Evolutionary conservation across 2,797 vertebrate species (phyloP), one percentile per base, ranked within the genome.

Genomic region (Sebastes cheni): DNA sequence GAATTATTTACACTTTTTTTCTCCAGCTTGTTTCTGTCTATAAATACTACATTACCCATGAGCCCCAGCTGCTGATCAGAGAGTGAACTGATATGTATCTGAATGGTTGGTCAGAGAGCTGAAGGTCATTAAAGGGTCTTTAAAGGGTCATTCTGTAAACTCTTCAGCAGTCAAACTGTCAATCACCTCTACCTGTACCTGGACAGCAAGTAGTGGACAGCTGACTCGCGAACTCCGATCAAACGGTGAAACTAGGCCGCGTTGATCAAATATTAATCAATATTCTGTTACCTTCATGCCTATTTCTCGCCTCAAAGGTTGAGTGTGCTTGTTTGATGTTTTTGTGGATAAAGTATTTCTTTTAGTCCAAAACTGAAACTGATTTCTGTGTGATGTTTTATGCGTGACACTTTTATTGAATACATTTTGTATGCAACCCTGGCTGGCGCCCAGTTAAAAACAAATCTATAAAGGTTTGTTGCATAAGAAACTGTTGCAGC

Each of bases 11-110:
- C 16, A 60, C 59, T 9, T 30, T 30, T 60, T 30, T 30, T 16
- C 30, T 61, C 32, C 61, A 23, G 32, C 61, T 23, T 23, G 32
- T 36, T 27, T 29, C 66, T 68, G 16, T n/a, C 52, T 60, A 2
- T 52, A 52, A 34, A 69, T 1, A 71, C 77, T 52, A 59, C 42
- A 36, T 72, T 84, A 58, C 77, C 72, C 72, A 84, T 58, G 13
- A 75, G 13, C 54, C 71, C 52, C 39, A 3, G 61, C 61, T 23
- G 61, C 22, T 22, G 32, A 16, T 42, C 6, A 16, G 32, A 64
- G 13, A 14, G 61, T 23, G 18, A 34, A 11, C 20, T 23, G 61
- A 23, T 39, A 39, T 39, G 20, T 23, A 14, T 39, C 20, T 36
- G n/a, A 64, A 64, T 36, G n/a, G 20, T 5, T 34, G 29, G n/a